These are phyloP conservation scores for Gymnoscelis rufifasciata DNA, from an alignment of 2,888 invertebrate species.

Conservation along the genomic window DNA sequence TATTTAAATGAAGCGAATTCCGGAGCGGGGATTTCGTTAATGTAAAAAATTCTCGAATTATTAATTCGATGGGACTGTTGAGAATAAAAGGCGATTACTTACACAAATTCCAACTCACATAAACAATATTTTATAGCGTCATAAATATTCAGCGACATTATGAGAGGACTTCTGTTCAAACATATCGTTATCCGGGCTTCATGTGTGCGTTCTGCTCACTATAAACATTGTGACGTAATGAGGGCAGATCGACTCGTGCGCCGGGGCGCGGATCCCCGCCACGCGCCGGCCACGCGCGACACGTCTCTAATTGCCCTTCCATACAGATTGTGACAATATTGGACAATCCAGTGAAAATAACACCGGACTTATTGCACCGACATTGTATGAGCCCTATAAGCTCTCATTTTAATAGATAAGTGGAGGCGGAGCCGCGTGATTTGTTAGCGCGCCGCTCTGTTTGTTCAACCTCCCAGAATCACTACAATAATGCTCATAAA, in stretches of 20 bases:
- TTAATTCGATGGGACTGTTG: too few relatives aligned
- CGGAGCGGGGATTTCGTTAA: conserved; percentile 63
- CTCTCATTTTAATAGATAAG: conserved; percentile 79
- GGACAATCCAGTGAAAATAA: conserved; percentile 77
- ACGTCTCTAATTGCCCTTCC: conserved; percentile 75
- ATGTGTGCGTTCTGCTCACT: conserved; percentile 48
- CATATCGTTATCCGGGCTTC: conserved; percentile 50
- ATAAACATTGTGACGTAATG: conserved; percentile 63
- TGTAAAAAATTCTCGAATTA: conserved; percentile 54
- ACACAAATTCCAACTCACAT: too few relatives aligned
- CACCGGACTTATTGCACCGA: conserved; percentile 58
- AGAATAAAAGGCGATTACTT: too few relatives aligned
- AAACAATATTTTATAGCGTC: conserved; percentile 3
- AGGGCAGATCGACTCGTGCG: conserved; percentile 39
- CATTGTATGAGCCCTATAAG: conserved; percentile 65
- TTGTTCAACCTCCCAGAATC: conserved; percentile 30
- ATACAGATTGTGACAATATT: conserved; percentile 75
- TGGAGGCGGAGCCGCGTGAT: conserved; percentile 70
- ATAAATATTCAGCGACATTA: conserved; percentile 26
- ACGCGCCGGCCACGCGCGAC: conserved; percentile 72
- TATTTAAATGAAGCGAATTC: conserved; percentile 79
- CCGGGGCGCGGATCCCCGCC: conserved; percentile 37
- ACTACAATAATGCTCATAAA: conserved; percentile 23
- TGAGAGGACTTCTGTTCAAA: conserved; percentile 41
- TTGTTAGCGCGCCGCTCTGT: conserved; percentile 52